Evolutionary conservation across 2,113 vertebrate genomes (phyloP), one percentile per base, ranked within the genome.

Genomic region (Upupa epops): DNA sequence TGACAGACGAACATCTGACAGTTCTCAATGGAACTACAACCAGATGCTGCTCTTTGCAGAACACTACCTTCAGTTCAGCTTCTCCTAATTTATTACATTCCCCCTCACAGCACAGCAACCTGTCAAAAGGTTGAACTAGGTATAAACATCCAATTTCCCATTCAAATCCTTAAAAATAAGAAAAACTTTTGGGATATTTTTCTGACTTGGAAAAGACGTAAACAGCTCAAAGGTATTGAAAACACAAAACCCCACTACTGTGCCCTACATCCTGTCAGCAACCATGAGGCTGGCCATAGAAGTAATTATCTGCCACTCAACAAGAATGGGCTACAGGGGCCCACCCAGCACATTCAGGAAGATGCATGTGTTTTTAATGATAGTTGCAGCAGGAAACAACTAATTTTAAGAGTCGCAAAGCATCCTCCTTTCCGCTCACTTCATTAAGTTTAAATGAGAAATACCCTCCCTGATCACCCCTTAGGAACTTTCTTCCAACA

Each of bases 291-390:
- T 32, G 69, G 36, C 42, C 36, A 46, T 6, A 31, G 9, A 37
- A 2, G 3, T 16, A 42, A 21, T 17, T 17, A 48, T 3, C 37
- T 0, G 1, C 26, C 14, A 15, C 48, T 24, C 24, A 26, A 36
- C 69, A 70, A 28, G 36, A 70, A 25, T 48, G 52, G 45, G 29
- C 32, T 59, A 52, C 32, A 59, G 32, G 25, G 20, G 4, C n/a
- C n/a, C 40, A 34, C n/a, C n/a, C 40, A 34, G 36, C 37, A 59
- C 11, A 9, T 14, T 51, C 34, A 40, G 19, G 24, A 37, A 60
- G 32, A 88, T 14, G 26, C 16, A 36, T 6, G 20, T 18, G 21
- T 22, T 69, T 85, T 58, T 29, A 58, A 3, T 20, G 18, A 29
- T 26, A 55, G 46, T 7, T 60, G 34, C 37, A 89, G 51, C 18